A percentile compares a stretch with the other conserved stretches of the same genome.
Evolutionary conservation across 2,888 invertebrate genomes (phyloP).

Genomic region (Tethea ocularis): DNA sequence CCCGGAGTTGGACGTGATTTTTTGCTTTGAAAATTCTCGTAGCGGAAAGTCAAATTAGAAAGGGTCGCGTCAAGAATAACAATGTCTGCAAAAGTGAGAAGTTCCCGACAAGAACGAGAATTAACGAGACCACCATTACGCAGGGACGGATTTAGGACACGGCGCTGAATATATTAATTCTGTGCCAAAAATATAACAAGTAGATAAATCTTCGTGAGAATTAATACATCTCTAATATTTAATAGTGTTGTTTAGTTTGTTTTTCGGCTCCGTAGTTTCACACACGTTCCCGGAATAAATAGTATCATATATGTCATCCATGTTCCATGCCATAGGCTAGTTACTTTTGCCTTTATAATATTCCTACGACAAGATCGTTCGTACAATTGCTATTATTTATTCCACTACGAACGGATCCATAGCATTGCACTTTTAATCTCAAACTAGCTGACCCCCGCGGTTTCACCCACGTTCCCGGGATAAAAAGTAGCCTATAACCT

Average conservation of each 20-base stretch:
- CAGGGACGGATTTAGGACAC: conserved; percentile 28
- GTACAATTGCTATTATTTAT: too few species aligned
- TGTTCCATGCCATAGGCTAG: too few species aligned
- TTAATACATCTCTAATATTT: neutral
- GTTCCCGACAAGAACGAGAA: conserved; percentile 39
- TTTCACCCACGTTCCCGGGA: too few species aligned
- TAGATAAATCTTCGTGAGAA: neutral
- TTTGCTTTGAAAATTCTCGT: conserved; percentile 28
- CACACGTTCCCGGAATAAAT: too few species aligned
- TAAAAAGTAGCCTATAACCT: too few species aligned
- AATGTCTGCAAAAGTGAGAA: conserved; percentile 44
- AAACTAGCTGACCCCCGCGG: too few species aligned
- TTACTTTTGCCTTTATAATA: too few species aligned
- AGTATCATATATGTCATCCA: too few species aligned
- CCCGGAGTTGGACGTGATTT: conserved; percentile 25
- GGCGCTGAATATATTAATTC: neutral
- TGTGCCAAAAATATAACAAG: neutral
- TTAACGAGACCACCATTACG: conserved; percentile 36
- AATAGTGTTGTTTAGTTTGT: neutral
- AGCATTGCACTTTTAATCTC: too few species aligned
- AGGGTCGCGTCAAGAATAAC: conserved; percentile 42
- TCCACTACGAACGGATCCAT: too few species aligned
- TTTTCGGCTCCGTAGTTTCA: too few species aligned
- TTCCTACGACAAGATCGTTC: too few species aligned
- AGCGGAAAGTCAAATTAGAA: conserved; percentile 37